Evolutionary conservation across 2,888 invertebrate genomes (phyloP).

Genomic region (Rhingia campestris): DNA sequence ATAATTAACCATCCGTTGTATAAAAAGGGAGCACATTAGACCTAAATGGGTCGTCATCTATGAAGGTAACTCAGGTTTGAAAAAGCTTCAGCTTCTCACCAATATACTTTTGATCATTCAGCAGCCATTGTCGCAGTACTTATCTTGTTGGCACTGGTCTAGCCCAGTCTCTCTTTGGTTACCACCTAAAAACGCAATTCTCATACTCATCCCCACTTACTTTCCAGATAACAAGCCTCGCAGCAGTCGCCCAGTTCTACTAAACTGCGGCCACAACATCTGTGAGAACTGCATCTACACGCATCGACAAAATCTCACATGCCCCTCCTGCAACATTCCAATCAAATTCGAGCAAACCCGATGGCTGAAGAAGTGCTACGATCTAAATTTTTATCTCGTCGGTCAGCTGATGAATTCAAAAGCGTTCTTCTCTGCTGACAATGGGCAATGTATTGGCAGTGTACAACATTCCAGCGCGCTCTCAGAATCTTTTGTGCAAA

Average conservation of each 20-base stretch:
- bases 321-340: conserved; percentile 76
- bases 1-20: too few species aligned
- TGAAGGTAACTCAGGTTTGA: too few species aligned
- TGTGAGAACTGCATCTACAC: conserved; percentile 86
- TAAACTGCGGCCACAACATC: conserved; percentile 87
- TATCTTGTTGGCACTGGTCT: too few species aligned
- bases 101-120: too few species aligned
- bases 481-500: conserved; percentile 62
- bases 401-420: conserved; percentile 76
- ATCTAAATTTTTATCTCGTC: conserved; percentile 78
- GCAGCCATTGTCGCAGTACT: too few species aligned
- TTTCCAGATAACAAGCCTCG: conserved; percentile 57
- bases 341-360: conserved; percentile 68
- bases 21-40: too few species aligned
- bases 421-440: conserved; percentile 71
- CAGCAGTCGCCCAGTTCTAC: conserved; percentile 84
- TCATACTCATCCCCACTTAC: background rate
- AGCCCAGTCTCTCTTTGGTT: too few species aligned
- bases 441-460: background rate
- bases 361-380: conserved; percentile 75
- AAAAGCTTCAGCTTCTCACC: too few species aligned
- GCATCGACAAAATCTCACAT: conserved; percentile 76
- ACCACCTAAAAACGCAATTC: background rate
- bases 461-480: conserved; percentile 26
- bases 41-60: too few species aligned